These are phyloP conservation scores for Hydraecia micacea DNA, from an alignment of 2,888 invertebrate species.

Conservation along the genomic window DNA sequence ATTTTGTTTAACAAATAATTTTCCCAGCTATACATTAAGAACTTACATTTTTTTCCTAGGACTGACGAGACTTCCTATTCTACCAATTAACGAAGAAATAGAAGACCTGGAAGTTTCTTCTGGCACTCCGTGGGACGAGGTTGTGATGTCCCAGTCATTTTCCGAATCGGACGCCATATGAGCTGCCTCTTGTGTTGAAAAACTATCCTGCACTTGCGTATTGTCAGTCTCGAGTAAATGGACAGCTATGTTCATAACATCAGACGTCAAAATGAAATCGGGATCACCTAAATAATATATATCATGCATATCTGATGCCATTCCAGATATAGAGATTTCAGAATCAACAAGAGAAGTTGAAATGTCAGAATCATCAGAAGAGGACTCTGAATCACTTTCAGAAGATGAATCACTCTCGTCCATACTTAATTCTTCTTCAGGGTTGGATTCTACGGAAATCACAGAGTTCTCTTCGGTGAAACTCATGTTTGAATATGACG, in stretches of 20 bases:
- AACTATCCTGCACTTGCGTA: not conserved
- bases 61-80: conserved; percentile 15
- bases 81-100: conserved; percentile 26
- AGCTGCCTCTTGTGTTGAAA: not conserved
- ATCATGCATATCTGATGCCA: not conserved
- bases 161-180: conserved; percentile 34
- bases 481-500: not conserved
- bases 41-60: conserved; percentile 55
- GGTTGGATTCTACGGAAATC: not conserved
- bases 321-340: not conserved
- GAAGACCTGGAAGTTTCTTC: conserved; percentile 45
- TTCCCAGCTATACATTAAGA: not conserved
- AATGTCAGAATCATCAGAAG: not conserved
- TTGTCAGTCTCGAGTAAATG: not conserved
- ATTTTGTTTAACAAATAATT: not conserved
- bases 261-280: not conserved
- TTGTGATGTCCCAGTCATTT: conserved; percentile 73
- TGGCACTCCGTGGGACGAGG: conserved; percentile 69
- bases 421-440: conserved; percentile 19
- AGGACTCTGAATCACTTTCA: conserved; percentile 11
- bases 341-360: not conserved
- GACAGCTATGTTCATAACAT: not conserved
- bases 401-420: not conserved
- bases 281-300: not conserved
- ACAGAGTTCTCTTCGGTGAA: not conserved